Conservation (phyloP, 2,888 invertebrate species). For the Acrocera orbiculus region DNA sequence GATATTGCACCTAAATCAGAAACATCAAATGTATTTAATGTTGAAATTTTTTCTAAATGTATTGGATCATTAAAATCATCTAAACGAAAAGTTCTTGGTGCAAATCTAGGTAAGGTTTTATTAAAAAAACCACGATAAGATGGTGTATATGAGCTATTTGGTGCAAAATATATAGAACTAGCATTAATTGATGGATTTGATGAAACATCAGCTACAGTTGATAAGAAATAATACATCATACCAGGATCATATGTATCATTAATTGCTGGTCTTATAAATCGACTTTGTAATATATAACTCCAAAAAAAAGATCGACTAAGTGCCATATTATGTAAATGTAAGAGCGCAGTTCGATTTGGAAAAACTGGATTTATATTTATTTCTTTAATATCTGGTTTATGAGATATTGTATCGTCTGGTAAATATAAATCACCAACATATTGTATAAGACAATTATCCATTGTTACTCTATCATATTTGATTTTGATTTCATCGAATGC, state of each 20-base stretch:
- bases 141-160: conserved; percentile 84
- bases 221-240: conserved; percentile 94
- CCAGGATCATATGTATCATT: conserved; percentile 92
- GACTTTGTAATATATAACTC: conserved; percentile 82
- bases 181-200: conserved; percentile 83
- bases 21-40: conserved; percentile 77
- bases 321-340: conserved; percentile 94
- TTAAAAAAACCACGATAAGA: conserved; percentile 93
- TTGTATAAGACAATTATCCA: conserved; percentile 79
- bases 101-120: conserved; percentile 85
- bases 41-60: conserved; percentile 85
- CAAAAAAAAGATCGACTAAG: conserved; percentile 88
- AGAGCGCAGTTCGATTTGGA: conserved; percentile 80
- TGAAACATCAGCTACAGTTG: conserved; percentile 87
- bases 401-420: conserved; percentile 71
- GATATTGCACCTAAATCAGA: conserved; percentile 74
- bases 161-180: conserved; percentile 84
- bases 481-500: conserved; percentile 75
- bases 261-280: conserved; percentile 76
- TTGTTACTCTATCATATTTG: conserved; percentile 64
- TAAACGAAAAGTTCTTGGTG: conserved; percentile 75
- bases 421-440: conserved; percentile 69
- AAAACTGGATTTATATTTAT: conserved; percentile 87
- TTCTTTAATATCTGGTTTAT: conserved; percentile 83
- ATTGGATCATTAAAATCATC: conserved; percentile 95